A percentile compares a stretch with the other conserved stretches of the same genome.
These are phyloP conservation scores for Syngnathus acus DNA, from an alignment of 2,797 vertebrate species.

Conservation along the genomic window DNA sequence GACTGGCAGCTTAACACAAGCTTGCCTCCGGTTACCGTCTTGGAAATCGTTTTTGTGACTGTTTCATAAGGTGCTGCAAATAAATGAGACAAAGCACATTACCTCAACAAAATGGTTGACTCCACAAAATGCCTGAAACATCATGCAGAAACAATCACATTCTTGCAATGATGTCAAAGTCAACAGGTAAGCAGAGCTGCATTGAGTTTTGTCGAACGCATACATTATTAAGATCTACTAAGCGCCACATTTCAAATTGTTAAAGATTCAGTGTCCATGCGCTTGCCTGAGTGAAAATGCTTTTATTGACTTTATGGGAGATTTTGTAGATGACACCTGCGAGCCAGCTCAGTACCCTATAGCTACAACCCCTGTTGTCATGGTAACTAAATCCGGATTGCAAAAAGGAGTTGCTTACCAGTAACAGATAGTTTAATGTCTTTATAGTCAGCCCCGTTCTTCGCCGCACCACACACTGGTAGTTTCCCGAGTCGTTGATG, in stretches of 20 bases:
- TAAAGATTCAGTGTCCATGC: no score
- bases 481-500: slow-evolving; percentile 75
- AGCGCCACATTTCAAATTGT: not conserved
- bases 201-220: not conserved
- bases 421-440: slow-evolving; percentile 67
- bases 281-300: no score
- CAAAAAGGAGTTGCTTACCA: slow-evolving; percentile 56
- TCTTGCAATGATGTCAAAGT: not conserved
- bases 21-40: slow-evolving; percentile 25
- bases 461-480: slow-evolving; percentile 72
- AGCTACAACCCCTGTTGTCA: not conserved
- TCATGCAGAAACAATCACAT: no score
- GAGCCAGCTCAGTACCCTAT: no score
- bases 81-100: slow-evolving; percentile 8
- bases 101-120: not conserved
- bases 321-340: no score
- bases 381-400: not conserved
- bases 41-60: slow-evolving; percentile 41
- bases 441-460: slow-evolving; percentile 77
- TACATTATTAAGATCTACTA: not conserved
- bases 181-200: not conserved
- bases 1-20: slow-evolving; percentile 75
- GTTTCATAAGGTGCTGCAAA: slow-evolving; percentile 51
- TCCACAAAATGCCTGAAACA: no score
- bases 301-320: no score